Evolutionary conservation across 2,113 vertebrate genomes (phyloP), one percentile per base, ranked within the genome.

Genomic region (Anolis carolinensis): DNA sequence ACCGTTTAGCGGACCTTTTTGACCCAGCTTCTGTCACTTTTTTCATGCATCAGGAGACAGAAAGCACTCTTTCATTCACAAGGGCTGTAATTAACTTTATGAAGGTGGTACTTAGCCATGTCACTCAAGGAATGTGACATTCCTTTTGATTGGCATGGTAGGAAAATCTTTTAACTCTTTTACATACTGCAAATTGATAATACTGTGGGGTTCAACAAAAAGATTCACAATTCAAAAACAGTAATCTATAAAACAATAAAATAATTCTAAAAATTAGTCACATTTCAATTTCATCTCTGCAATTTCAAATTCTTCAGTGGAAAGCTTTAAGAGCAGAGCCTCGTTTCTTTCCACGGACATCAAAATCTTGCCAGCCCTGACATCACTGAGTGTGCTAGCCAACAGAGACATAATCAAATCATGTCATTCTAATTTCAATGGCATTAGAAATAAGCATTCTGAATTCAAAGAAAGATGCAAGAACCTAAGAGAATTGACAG

Each of bases 321-420:
- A 59, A 59, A 14, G 9, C 52, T 77, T 71, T 75, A 65, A 88
- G 83, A 7, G 83, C 79, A 75, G 1, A 1, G 0, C 6, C 27
- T 52, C 32, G 87, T 59, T 59, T 75, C 88, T 63, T 27, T 84
- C 7, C 59, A 20, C 4, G 5, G 55, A 88, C 76, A 13, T 18
- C 52, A 52, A 87, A 4, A 1, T 16, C 52, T 65, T 0, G 50
- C 67, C 79, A 89, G 71, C 75, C 83, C 55, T 25, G n/a, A 6
- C 71, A n/a, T 83, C 14, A 14, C 0, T 65, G 70, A 79, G 67
- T 32, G 8, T 63, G 30, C 0, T 71, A 76, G 14, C 34, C 79
- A 77, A 67, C 30, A 30, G 88, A 84, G 3, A 72, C 82, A 89
- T 72, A 83, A 74, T 62, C 62, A 44, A 74, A 62, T 11, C 71